These are phyloP conservation scores for Talpa occidentalis DNA, from an alignment of 2,113 vertebrate genomes.

Conservation along the genomic window DNA sequence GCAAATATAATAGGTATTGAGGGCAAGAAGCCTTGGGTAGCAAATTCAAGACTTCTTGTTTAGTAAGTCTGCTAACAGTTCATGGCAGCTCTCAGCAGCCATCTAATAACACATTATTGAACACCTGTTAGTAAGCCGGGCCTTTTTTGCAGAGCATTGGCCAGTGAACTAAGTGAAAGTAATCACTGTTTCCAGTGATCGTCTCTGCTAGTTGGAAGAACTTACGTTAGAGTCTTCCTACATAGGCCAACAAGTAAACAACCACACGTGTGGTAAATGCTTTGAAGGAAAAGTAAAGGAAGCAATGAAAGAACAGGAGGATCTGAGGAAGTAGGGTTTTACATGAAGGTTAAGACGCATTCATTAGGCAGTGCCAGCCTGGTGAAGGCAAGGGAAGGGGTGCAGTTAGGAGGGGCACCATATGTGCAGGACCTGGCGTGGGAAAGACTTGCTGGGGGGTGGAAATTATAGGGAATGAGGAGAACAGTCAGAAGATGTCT, in stretches of 20 bases:
- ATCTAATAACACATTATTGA: neutral
- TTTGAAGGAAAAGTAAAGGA: neutral
- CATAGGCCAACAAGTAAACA: neutral
- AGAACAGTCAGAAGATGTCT: neutral
- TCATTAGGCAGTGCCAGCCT: neutral
- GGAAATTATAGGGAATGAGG: too few relatives aligned
- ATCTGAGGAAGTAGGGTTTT: neutral
- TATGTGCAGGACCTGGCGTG: neutral
- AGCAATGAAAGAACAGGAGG: neutral
- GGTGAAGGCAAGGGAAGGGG: neutral
- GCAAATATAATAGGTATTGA: neutral
- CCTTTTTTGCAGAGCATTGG: neutral
- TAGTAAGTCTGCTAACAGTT: neutral
- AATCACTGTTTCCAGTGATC: neutral
- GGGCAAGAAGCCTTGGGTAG: neutral
- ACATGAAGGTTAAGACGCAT: neutral
- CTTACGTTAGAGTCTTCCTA: neutral
- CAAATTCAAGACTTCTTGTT: neutral
- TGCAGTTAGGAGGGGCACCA: rapidly evolving
- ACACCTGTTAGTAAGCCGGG: neutral
- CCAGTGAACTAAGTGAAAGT: neutral
- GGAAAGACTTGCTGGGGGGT: neutral
- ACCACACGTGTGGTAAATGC: neutral
- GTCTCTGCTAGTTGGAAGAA: neutral
- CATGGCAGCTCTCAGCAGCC: neutral